Base-by-base conservation (phyloP, 2,113 vertebrate genomes). In the Clarias batrachus region DNA sequence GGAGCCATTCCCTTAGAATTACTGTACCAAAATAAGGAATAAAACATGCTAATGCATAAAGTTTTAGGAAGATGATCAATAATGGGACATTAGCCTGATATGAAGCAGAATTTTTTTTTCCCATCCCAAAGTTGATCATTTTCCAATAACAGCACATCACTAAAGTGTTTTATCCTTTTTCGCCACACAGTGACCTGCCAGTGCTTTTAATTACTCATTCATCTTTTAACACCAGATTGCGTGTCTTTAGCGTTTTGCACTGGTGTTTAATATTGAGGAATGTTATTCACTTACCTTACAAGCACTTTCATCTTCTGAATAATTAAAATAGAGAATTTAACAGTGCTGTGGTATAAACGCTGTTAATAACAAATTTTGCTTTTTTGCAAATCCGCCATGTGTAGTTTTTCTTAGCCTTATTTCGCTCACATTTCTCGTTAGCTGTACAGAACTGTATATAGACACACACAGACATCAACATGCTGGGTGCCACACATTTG, bases 401-500 rank as follows among this genome's bases (percentile, higher is more conserved):
- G 4, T 23, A 17, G 17, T 19, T 17, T 71, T 37, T 37, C 68
- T 37, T 19, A 21, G 2, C 10, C 16, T 37, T 14, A 5, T 16
- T 14, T 33, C 10, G 27, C n/a, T 30, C 14, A 30, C 27, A 33
- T 37, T 41, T 70, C 70, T 41, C 5, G 91, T 94, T 94, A 93
- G 83, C 82, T 88, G 85, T 33, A 33, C 30, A 33, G 30, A 33
- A 33, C 30, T 33, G 1, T 87, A 79, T 88, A 85, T 82, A 88
- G 13, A 65, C 37, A 87, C 85, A 90, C 81, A 89, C 27, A 63
- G 33, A 48, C 48, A 48, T 48, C 48, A 48, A 48, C 48, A 48
- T 6, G 48, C 48, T 48, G 48, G 48, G 48, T 48, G 48, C 48
- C 7, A 48, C 48, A 48, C 48, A 8, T 48, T 48, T 74, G 37